phyloP scores from a whole-genome alignment of 2,888 invertebrate genomes.

The Meta bourneti region DNA sequence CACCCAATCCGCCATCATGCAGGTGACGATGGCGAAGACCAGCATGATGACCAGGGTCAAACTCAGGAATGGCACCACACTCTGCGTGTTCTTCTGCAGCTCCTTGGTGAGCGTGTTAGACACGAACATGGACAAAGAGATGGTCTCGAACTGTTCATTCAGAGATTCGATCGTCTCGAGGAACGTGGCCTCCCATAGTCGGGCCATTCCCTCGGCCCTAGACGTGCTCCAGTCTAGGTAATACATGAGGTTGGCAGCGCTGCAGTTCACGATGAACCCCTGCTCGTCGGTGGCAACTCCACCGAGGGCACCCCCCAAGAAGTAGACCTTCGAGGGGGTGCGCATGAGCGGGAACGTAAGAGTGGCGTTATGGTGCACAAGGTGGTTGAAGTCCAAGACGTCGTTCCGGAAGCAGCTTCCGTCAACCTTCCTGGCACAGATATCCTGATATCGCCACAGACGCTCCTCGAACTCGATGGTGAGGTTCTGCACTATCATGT shows the following conservation, averaged over 20 bases:
- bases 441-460: slow-evolving; percentile 83
- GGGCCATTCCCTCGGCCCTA: slow-evolving; percentile 84
- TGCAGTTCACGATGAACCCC: slow-evolving; percentile 88
- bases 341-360: slow-evolving; percentile 91
- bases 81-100: slow-evolving; percentile 93
- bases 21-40: slow-evolving; percentile 89
- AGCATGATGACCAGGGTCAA: slow-evolving; percentile 94
- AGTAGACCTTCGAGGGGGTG: slow-evolving; percentile 90
- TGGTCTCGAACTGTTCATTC: slow-evolving; percentile 87
- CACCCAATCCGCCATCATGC: slow-evolving; percentile 96
- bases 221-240: slow-evolving; percentile 84
- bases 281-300: slow-evolving; percentile 88
- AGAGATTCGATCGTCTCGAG: slow-evolving; percentile 86
- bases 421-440: slow-evolving; percentile 91
- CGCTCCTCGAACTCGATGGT: slow-evolving; percentile 84
- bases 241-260: slow-evolving; percentile 94
- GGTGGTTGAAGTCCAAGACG: slow-evolving; percentile 90
- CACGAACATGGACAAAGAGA: slow-evolving; percentile 90
- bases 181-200: slow-evolving; percentile 93
- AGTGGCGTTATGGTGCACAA: slow-evolving; percentile 84
- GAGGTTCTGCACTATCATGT: slow-evolving; percentile 89
- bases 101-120: slow-evolving; percentile 95
- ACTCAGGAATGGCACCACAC: slow-evolving; percentile 82
- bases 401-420: slow-evolving; percentile 92
- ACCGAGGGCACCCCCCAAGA: slow-evolving; percentile 94